Percentiles rank a stretch among this genome's conserved stretches.
Conservation (phyloP, 2,113 vertebrate genomes). For the Thalassoma bifasciatum region DNA sequence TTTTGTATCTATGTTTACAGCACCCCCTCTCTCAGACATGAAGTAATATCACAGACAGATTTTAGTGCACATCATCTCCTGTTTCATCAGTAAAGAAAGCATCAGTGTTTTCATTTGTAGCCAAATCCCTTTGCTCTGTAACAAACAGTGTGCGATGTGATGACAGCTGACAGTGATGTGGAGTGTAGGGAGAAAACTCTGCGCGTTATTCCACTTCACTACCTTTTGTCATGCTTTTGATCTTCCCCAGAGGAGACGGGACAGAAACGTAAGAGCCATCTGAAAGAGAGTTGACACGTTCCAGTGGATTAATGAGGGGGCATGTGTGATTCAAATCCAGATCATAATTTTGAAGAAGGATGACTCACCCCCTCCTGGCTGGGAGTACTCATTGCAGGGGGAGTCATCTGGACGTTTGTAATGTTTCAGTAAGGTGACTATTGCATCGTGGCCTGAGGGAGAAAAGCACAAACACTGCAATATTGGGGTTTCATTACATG, state of each 20-base stretch:
- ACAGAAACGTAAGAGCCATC: slow-evolving; percentile 96
- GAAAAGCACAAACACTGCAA: slow-evolving; percentile 8
- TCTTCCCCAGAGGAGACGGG: slow-evolving; percentile 95
- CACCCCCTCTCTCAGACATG: background rate
- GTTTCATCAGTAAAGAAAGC: background rate
- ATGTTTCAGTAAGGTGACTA: slow-evolving; percentile 94
- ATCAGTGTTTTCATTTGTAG: slow-evolving; percentile 23
- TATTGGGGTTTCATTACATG: background rate
- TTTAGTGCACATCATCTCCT: background rate
- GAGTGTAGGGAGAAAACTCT: slow-evolving; percentile 10
- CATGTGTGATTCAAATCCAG: background rate
- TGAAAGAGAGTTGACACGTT: slow-evolving; percentile 76
- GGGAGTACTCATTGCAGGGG: slow-evolving; percentile 95
- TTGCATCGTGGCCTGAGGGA: slow-evolving; percentile 90
- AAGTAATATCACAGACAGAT: background rate
- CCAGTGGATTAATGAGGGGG: background rate
- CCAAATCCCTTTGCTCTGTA: slow-evolving; percentile 33
- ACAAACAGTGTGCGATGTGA: slow-evolving; percentile 35
- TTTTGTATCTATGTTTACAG: too few relatives aligned
- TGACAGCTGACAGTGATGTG: slow-evolving; percentile 49
- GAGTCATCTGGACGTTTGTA: slow-evolving; percentile 94
- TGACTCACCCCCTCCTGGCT: slow-evolving; percentile 93
- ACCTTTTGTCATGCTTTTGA: slow-evolving; percentile 99
- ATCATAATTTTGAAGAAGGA: background rate
- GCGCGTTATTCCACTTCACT: slow-evolving; percentile 59